These are phyloP conservation scores for Sorex maritimensis DNA, from an alignment of 2,797 vertebrate species.

Conservation along the genomic window DNA sequence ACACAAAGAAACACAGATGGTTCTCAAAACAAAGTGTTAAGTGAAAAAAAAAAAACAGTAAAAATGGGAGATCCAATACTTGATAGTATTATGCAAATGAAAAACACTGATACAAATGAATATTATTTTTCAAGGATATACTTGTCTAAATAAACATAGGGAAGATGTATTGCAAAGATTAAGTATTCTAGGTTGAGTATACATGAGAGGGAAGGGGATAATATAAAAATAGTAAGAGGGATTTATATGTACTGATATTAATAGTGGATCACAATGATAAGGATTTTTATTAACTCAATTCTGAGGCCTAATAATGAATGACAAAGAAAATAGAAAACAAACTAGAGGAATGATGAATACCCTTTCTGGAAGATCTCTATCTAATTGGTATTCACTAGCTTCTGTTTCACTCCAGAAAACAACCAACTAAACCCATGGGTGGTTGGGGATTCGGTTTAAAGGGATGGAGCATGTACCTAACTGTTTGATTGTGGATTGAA, in stretches of 20 bases:
- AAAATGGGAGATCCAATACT: not conserved
- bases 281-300: not conserved
- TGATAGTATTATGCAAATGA: not conserved
- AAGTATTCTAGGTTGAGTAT: not conserved
- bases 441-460: not conserved
- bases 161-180: not conserved
- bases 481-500: too few relatives aligned
- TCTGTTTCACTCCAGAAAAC: not conserved
- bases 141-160: not conserved
- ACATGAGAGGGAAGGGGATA: not conserved
- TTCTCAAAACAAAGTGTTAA: not conserved
- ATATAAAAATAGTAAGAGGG: not conserved
- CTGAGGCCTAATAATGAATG: constrained; percentile 8
- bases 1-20: too few relatives aligned
- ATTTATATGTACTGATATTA: not conserved
- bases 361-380: not conserved
- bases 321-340: not conserved
- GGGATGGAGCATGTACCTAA: too few relatives aligned
- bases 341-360: not conserved
- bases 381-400: not conserved
- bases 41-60: not conserved
- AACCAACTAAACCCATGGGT: not conserved
- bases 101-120: not conserved
- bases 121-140: not conserved
- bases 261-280: not conserved